Percentiles rank a stretch among this genome's conserved stretches.
phyloP scores from a whole-genome alignment of 1,140 invertebrate species.

The Oncopodura yosiiana region DNA sequence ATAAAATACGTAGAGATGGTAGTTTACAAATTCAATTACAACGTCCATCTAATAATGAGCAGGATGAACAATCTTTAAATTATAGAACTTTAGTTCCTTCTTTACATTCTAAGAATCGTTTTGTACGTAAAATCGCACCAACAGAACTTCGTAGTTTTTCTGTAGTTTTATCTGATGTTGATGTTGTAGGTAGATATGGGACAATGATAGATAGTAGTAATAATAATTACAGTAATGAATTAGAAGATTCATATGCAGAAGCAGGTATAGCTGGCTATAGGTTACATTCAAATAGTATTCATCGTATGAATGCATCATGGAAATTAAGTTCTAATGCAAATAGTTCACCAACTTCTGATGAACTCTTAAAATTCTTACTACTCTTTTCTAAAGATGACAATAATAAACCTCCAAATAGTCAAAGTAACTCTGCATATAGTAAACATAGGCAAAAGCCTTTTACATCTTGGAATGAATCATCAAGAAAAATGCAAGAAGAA shows the following conservation, averaged over 20 bases:
- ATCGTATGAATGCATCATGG: slow-evolving; percentile 35
- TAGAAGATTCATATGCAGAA: slow-evolving; percentile 26
- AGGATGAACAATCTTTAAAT: no score
- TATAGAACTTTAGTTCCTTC: no score
- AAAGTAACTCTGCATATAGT: no score
- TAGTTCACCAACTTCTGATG: slow-evolving; percentile 19
- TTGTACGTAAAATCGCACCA: not conserved
- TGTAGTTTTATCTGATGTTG: slow-evolving; percentile 34
- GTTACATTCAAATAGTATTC: slow-evolving; percentile 32
- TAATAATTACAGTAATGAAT: not conserved
- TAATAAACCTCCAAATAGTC: no score
- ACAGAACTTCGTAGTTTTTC: slow-evolving; percentile 32
- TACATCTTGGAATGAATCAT: not conserved
- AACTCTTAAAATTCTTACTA: slow-evolving; percentile 26
- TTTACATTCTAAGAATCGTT: not conserved
- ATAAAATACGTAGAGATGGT: slow-evolving; percentile 34
- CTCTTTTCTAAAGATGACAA: slow-evolving; percentile 21
- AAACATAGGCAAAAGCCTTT: no score
- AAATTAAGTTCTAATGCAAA: slow-evolving; percentile 25
- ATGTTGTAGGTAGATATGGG: slow-evolving; percentile 31
- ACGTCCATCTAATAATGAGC: no score
- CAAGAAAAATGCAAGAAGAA: not conserved
- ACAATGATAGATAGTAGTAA: not conserved
- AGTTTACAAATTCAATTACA: slow-evolving; percentile 32
- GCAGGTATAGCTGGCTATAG: slow-evolving; percentile 26